Percentiles rank a stretch among this genome's conserved stretches.
Conservation (phyloP, 2,113 vertebrate genomes). For the Pedetes capensis region DNA sequence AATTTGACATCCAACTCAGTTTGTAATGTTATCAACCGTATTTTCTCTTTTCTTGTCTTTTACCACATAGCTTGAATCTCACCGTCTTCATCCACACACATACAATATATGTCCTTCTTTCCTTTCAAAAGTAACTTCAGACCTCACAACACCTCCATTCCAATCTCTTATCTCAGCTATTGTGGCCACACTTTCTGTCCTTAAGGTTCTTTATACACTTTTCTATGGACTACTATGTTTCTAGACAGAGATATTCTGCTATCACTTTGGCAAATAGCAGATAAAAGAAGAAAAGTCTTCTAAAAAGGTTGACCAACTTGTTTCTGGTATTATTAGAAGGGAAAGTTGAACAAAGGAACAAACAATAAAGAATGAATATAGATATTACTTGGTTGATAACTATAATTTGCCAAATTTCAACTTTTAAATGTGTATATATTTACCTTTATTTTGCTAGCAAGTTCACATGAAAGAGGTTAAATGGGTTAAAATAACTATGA, state of each 20-base stretch:
- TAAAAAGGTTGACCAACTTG: not conserved
- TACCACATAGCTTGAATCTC: not conserved
- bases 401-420: conserved; percentile 7
- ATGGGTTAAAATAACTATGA: not conserved
- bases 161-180: not conserved
- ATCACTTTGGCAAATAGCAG: not conserved
- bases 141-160: not conserved
- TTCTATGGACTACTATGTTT: not conserved
- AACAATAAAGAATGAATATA: not conserved
- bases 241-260: not conserved
- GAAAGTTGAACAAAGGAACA: not conserved
- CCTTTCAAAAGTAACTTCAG: not conserved
- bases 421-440: not conserved
- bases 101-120: not conserved
- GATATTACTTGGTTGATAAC: not conserved
- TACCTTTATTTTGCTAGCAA: conserved; percentile 34
- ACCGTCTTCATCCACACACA: not conserved
- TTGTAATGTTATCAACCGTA: conserved; percentile 28
- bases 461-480: not conserved
- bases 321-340: not conserved
- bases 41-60: not conserved
- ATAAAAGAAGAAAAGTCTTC: conserved; percentile 2
- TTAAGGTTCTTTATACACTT: not conserved
- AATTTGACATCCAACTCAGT: not conserved
- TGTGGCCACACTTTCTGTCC: not conserved